Evolutionary conservation across 2,888 invertebrate species (phyloP), one percentile per base, ranked within the genome.

Genomic region (Nemoura dubitans): DNA sequence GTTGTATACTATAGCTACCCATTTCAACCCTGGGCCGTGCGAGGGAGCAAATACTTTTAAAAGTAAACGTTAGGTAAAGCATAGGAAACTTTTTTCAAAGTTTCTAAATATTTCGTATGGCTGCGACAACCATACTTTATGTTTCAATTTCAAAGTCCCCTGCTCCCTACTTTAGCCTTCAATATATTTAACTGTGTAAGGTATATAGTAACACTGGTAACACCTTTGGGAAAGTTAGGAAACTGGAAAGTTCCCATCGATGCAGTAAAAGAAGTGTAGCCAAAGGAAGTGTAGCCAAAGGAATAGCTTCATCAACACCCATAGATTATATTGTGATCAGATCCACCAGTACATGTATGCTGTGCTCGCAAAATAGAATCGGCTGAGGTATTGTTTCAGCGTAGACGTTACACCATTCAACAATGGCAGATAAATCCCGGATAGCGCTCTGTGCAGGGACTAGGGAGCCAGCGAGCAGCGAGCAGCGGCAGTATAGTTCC

Each of bases 141-240:
- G 81, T 81, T 81, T 81, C 81, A 81, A 81, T 81, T 30, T 81
- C 29, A 30, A 81, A 28, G 28, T 81, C 81, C 81, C 28, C 59
- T 59, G 59, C 59, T 21, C 59, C 16, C 14, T 1, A 21, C 59
- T 10, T 59, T 21, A 14, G 59, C 14, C 59, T 59, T 10, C 59
- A 59, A 59, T 59, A 59, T 59, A 59, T 59, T 21, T 59, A 59
- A 59, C 36, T 36, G 36, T 36, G 36, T 36, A 36, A 36, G 36
- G 36, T 36, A 36, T 36, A 36, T 36, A n/a, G n/a, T n/a, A n/a
- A n/a, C n/a, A n/a, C n/a, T n/a, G 10, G 36, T 10, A 59, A 59
- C 59, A 59, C 59, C 59, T 59, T 59, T 59, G 14, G 59, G 59
- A 59, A 59, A 59, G 59, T 59, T 59, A 21, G 59, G 59, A 36